Evolutionary conservation across 2,888 invertebrate species (phyloP), one percentile per base, ranked within the genome.

Genomic region (Apodemia mormo): DNA sequence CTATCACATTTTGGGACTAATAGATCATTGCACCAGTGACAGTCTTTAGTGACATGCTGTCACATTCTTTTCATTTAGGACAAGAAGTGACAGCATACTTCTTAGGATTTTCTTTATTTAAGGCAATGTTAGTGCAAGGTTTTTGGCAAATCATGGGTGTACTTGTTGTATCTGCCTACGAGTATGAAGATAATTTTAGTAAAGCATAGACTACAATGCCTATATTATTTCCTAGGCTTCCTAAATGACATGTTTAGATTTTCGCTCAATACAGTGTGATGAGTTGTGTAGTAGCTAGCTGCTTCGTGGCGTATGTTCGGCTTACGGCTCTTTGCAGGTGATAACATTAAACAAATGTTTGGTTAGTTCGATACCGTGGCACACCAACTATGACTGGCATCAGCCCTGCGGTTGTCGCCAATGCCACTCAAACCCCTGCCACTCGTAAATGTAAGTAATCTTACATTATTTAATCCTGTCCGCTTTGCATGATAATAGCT

Each of bases 261-360:
- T 56, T 37, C 65, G 54, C 69, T 69, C 69, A 29, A 33, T 40
- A 37, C 37, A n/a, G 5, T 8, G 49, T 49, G 56, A 56, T 54
- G 61, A 33, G 56, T 70, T 69, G 79, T 81, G 82, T 82, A 79
- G 81, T 82, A 82, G 79, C 73, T 85, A 85, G 86, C 81, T 77
- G 89, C 89, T 90, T 90, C 81, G 82, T 83, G 81, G 87, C 88
- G 85, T 86, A 85, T 87, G 85, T 84, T 89, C 81, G 85, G 90
- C 90, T 91, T 88, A 81, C 80, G 83, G 87, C 89, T 87, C 84
- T 87, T 91, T 90, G 83, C 92, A 93, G 91, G 90, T 92, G 92
- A 92, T 93, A 92, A 93, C 88, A 92, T 90, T 81, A 92, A 92
- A 88, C 86, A 88, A 92, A 92, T 93, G 90, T 92, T 92, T 91